Evolutionary conservation across 37 sponge, comb jelly and placozoan species (phyloP), one percentile per base, ranked within the genome.

Genomic region (Trichoplax adhaerens): DNA sequence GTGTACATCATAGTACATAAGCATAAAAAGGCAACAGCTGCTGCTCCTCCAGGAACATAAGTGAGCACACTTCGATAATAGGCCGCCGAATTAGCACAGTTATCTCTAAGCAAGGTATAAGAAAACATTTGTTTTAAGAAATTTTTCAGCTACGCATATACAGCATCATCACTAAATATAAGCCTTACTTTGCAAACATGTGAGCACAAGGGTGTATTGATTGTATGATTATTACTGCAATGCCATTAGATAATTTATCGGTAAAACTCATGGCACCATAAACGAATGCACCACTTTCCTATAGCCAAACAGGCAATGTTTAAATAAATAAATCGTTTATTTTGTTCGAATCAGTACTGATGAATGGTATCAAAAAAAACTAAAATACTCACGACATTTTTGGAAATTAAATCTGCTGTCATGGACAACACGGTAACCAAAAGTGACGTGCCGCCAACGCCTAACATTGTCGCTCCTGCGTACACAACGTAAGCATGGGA

Each of bases 221-320:
- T 62, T 94, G 95, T 52, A 90, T 84, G 61, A 84, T 58, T 52
- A 85, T 85, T 12, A 94, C 79, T 1, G 83, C 88, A 12, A 90
- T 58, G 5, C 95, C 95, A 77, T 90, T 94, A 52, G 86, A 85
- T 8, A 94, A 77, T 71, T 94, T 94, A 70, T 94, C 95, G 0
- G 86, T 82, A 79, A 94, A 89, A 48, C 88, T 87, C 95, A 94
- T 94, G 6, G 86, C 77, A 2, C 95, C 95, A 74, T 94, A 94
- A 50, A 94, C 95, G 78, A 94, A 89, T 0, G 95, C 90, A 72
- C 91, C 80, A 62, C 85, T 89, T 1, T 76, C 77, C 92, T 91
- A 77, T 47, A 76, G 57, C 8, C 50, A 5, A 60, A 60, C 12
- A 60, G 62, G 10, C 12, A 10, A 60, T 60, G 12, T 60, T 12